A percentile compares a stretch with the other conserved stretches of the same genome.
phyloP scores from a whole-genome alignment of 2,888 invertebrate species.

The Limnephilus rhombicus region DNA sequence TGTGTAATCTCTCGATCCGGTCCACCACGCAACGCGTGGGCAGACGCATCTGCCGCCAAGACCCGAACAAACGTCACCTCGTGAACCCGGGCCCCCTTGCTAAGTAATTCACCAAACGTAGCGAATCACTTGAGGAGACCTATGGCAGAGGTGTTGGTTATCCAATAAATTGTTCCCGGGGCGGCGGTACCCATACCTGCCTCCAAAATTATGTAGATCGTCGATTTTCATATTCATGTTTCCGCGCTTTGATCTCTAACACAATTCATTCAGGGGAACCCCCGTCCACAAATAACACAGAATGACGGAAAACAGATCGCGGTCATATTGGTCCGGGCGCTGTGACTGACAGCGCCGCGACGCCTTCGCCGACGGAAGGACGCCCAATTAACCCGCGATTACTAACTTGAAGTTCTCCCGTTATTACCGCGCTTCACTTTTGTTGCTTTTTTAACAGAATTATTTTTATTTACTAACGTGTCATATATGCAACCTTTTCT shows the following conservation, averaged over 20 bases:
- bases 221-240: neutral
- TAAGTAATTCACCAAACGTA: no score
- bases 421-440: neutral
- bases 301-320: neutral
- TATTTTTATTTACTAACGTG: conserved; percentile 9
- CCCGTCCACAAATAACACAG: neutral
- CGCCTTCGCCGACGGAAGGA: conserved; percentile 15
- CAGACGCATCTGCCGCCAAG: no score
- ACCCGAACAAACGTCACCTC: no score
- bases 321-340: neutral
- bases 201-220: no score
- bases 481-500: neutral
- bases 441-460: conserved; percentile 22
- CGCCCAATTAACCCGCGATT: conserved; percentile 33
- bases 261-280: neutral
- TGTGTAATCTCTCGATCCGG: no score
- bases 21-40: no score
- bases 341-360: neutral
- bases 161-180: no score
- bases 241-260: neutral
- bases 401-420: conserved; percentile 24
- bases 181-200: no score
- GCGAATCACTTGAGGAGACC: no score
- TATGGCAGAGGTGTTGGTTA: no score
- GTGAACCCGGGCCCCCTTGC: no score